These are phyloP conservation scores for Papilio polytes DNA, from an alignment of 1,140 invertebrate species.

Conservation along the genomic window DNA sequence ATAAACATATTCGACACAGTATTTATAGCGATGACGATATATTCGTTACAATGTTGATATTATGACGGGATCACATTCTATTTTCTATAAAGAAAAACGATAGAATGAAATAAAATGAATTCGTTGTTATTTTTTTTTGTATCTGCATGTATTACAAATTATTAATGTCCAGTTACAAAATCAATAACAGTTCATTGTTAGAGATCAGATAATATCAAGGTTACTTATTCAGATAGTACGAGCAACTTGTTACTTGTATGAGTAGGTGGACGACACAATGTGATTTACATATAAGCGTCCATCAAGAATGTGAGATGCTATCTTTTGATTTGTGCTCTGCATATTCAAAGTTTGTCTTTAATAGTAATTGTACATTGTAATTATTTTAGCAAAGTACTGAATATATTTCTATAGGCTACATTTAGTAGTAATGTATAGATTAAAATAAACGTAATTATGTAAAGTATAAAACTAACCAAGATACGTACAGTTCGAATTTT, in stretches of 20 bases:
- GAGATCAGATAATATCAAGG: slow-evolving; percentile 1
- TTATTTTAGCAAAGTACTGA: background rate
- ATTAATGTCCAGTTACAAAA: background rate
- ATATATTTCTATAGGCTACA: background rate
- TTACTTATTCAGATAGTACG: background rate
- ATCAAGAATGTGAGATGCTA: slow-evolving; percentile 8
- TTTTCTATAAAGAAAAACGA: background rate
- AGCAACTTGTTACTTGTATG: background rate
- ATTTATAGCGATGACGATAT: background rate
- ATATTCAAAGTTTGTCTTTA: background rate
- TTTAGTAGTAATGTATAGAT: too few species aligned
- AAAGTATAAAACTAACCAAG: too few species aligned
- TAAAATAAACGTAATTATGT: too few species aligned
- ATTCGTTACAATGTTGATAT: background rate
- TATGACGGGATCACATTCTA: background rate
- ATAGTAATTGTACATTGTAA: background rate
- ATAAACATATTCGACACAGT: background rate
- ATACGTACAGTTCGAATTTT: too few species aligned
- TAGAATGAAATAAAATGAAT: background rate
- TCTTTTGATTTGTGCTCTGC: background rate
- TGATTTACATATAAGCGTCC: slow-evolving; percentile 4
- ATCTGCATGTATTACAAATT: background rate
- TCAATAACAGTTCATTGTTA: slow-evolving; percentile 9
- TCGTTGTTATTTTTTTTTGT: too few species aligned
- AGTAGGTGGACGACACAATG: slow-evolving; percentile 19